Evolutionary conservation across 2,797 vertebrate genomes (phyloP), one percentile per base, ranked within the genome.

Genomic region (Podargus strigoides): DNA sequence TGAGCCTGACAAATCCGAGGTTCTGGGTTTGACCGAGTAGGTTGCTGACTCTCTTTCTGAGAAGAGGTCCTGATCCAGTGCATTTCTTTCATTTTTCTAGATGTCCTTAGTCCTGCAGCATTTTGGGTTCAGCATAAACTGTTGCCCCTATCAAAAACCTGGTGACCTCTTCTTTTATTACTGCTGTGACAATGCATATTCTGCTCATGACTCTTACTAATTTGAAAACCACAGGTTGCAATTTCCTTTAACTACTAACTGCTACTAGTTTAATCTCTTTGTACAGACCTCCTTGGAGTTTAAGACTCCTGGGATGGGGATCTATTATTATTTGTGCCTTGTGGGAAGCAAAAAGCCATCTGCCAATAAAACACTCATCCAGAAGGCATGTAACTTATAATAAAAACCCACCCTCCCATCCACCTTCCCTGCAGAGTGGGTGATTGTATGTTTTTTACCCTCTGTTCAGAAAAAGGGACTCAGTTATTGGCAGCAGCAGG

Each of bases 211-310:
- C 86, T 90, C 89, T 82, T 90, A 96, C 46, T 94, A 83, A 96
- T 96, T 89, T 95, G 89, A 97, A 96, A 96, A 96, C 90, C 93
- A 90, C 94, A 87, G 95, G 94, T 85, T 97, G 93, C 91, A 85
- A 62, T 96, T 96, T 96, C 80, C 87, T 87, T 85, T 77, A 91
- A 91, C 85, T 94, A 76, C 85, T 91, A 70, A 93, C 77, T 96
- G 94, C 94, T 95, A 94, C 91, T 96, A 95, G 90, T 94, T 95
- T 96, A 94, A 96, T 93, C 78, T 95, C 84, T 94, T 90, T 77
- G 52, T 90, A 74, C 46, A 87, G 94, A 92, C 93, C 92, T 95
- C 86, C 92, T 90, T 93, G 88, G 90, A 92, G 92, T 87, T 74
- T 80, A 79, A 93, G 86, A 24, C 84, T 89, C 88, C 67, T 89